Evolutionary conservation across 2,888 invertebrate species (phyloP).

Genomic region (Leistus spinibarbis): DNA sequence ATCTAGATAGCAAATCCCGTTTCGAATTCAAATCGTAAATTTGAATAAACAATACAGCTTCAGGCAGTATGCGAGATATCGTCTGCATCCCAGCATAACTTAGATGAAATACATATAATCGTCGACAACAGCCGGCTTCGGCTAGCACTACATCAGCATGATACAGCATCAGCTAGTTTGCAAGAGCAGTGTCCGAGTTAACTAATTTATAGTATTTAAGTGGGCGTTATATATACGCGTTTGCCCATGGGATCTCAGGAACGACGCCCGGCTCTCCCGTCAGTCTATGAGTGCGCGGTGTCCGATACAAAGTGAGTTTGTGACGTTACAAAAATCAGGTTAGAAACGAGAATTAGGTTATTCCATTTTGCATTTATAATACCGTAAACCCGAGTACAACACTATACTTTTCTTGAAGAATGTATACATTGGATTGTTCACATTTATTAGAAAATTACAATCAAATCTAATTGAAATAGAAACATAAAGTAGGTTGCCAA

Average conservation of each 20-base stretch:
- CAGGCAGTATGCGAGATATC: background rate
- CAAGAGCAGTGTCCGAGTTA: background rate
- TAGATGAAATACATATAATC: background rate
- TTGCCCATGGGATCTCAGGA: background rate
- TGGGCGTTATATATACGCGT: background rate
- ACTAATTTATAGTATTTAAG: background rate
- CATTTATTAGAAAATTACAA: too few relatives aligned
- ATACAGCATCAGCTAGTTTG: too few relatives aligned
- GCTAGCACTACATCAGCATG: background rate
- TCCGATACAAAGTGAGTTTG: background rate
- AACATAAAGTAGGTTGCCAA: too few relatives aligned
- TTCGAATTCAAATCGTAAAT: background rate
- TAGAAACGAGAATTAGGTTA: background rate
- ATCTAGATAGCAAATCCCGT: background rate
- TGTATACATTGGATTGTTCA: too few relatives aligned
- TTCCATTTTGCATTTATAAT: background rate
- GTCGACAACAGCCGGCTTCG: background rate
- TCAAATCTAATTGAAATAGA: too few relatives aligned
- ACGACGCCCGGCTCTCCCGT: background rate
- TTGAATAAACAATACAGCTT: background rate
- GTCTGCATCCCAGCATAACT: slow-evolving; percentile 1
- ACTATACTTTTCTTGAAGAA: too few relatives aligned
- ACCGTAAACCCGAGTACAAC: too few relatives aligned
- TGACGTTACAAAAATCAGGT: slow-evolving; percentile 4
- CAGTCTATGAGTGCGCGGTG: slow-evolving; percentile 9